phyloP scores from a whole-genome alignment of 2,888 invertebrate species.

The Caenorhabditis sp. region DNA sequence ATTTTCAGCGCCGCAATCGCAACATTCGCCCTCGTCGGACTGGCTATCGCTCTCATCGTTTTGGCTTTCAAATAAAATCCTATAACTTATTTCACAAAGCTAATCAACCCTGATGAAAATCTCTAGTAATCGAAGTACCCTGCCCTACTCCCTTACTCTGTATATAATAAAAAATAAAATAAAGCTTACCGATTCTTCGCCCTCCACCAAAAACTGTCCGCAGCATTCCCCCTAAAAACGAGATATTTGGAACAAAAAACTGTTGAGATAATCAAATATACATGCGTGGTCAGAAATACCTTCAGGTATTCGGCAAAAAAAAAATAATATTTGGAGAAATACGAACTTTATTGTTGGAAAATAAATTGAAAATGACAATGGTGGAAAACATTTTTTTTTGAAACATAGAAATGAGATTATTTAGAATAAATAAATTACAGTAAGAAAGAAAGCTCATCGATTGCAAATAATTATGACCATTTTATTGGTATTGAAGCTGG shows the following conservation, averaged over 20 bases:
- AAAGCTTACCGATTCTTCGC: constrained; percentile 18
- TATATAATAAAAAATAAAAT: constrained; percentile 7
- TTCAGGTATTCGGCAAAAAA: too few relatives aligned
- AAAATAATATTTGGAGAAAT: too few relatives aligned
- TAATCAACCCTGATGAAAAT: background rate
- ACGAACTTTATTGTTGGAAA: too few relatives aligned
- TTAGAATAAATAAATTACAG: background rate
- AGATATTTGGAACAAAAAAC: background rate
- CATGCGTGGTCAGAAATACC: background rate
- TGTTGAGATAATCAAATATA: background rate
- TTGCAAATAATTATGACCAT: background rate
- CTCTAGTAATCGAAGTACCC: background rate
- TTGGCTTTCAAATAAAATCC: constrained; percentile 29
- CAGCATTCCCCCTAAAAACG: constrained; percentile 8
- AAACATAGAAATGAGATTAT: background rate
- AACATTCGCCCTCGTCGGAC: constrained; percentile 33
- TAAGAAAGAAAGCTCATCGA: background rate
- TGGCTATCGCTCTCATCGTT: constrained; percentile 37
- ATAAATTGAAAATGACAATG: too few relatives aligned
- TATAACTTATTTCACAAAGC: background rate
- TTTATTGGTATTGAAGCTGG: background rate
- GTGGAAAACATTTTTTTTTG: too few relatives aligned
- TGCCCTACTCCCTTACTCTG: background rate
- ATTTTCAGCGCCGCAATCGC: constrained; percentile 33
- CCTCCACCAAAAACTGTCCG: constrained; percentile 24